Percentiles rank a stretch among this genome's conserved stretches.
Evolutionary conservation across 2,888 invertebrate genomes (phyloP).

Genomic region (Iselma pallidipennis): DNA sequence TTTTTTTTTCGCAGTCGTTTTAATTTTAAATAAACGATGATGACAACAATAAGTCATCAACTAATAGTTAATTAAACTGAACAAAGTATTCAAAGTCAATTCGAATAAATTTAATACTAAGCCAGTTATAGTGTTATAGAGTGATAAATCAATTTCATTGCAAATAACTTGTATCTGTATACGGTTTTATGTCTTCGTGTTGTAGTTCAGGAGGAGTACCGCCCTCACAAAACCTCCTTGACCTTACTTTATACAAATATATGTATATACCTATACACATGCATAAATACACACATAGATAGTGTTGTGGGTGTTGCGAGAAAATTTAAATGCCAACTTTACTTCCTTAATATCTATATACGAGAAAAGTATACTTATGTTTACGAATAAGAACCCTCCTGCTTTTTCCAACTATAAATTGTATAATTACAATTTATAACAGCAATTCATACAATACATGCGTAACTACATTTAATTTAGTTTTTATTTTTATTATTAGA

Average conservation of each 20-base stretch:
- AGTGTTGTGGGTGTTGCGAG: not conserved
- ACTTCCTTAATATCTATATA: not conserved
- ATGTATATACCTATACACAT: conserved; percentile 12
- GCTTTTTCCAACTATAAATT: not conserved
- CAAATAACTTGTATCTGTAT: conserved; percentile 20
- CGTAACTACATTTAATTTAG: not conserved
- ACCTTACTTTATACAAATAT: conserved; percentile 30
- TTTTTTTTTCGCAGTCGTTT: no score
- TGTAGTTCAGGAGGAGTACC: conserved; percentile 32
- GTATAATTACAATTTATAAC: not conserved
- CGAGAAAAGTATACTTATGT: no score
- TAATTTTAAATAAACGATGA: not conserved
- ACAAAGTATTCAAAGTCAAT: not conserved
- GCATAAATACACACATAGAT: not conserved
- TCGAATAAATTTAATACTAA: not conserved
- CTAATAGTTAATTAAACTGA: no score
- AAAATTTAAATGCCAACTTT: not conserved
- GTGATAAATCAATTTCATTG: conserved; percentile 25
- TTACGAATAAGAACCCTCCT: not conserved
- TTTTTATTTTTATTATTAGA: not conserved
- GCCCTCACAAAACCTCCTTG: conserved; percentile 39
- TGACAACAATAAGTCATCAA: not conserved
- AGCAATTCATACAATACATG: not conserved
- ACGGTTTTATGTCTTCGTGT: conserved; percentile 20
- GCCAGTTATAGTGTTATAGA: conserved; percentile 18